Evolutionary conservation across 2,797 vertebrate genomes (phyloP), one percentile per base, ranked within the genome.

Genomic region (Hoplostethus mediterraneus): DNA sequence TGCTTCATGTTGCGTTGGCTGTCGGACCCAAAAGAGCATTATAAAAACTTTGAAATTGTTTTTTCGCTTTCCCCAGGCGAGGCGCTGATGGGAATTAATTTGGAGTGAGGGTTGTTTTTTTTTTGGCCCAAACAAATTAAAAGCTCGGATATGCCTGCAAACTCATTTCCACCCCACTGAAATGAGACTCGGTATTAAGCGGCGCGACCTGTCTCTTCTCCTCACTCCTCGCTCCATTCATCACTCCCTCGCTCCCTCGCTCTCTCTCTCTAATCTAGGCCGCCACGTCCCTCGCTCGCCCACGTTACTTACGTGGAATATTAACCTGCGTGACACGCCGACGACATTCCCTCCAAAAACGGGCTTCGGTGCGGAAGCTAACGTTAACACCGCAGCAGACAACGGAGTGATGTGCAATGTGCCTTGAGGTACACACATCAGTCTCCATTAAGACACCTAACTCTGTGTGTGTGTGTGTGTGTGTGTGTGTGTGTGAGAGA

Each of bases 71-170:
- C 57, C 69, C 54, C 7, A 75, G 64, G 67, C 42, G 1, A 68
- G 21, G 63, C 63, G 45, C 53, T 36, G 72, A 78, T 79, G 76
- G 69, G 38, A 85, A 81, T 74, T 73, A 2, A 82, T 77, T 78
- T 75, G 42, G 62, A 69, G 7, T 21, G 33, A 33, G 31, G 31
- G 2, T 33, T 33, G 4, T 33, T 33, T 33, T 33, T 2, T 33
- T 33, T 73, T 63, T 58, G 9, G 30, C n/a, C 30, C 59, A 83
- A 83, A 80, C 82, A 81, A 83, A 87, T 75, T 45, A 60, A 84
- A 70, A 74, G 40, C 31, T 49, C 58, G 51, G 49, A 61, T 73
- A 45, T 59, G 61, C 47, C 66, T 52, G 56, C 60, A 77, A 75
- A 76, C 65, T 73, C 59, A 75, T 85, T 83, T 71, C 6, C 63